Evolutionary conservation across 2,888 invertebrate species (phyloP).

Genomic region (Mechanitis mazaeus): DNA sequence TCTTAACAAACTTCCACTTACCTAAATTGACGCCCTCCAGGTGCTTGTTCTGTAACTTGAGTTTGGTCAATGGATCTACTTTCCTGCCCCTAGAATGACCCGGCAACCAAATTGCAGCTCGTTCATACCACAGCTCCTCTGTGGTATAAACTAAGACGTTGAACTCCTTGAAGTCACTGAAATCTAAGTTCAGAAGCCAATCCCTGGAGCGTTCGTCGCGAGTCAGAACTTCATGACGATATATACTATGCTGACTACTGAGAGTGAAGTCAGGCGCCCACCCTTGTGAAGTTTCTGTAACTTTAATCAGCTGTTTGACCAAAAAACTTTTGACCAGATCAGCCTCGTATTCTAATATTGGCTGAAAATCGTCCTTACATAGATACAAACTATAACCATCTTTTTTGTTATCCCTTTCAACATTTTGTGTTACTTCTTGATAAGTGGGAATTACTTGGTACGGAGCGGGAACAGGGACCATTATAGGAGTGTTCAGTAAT

Average conservation of each 20-base stretch:
- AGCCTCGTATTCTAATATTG: conserved; percentile 45
- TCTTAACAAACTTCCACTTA: conserved; percentile 66
- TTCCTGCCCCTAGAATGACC: conserved; percentile 53
- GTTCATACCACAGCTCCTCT: conserved; percentile 65
- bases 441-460: conserved; percentile 18
- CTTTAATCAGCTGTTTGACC: conserved; percentile 47
- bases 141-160: conserved; percentile 58
- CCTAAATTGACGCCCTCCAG: conserved; percentile 49
- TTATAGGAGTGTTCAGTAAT: conserved; percentile 27
- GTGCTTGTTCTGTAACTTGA: conserved; percentile 56
- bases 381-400: conserved; percentile 47
- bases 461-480: conserved; percentile 32
- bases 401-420: conserved; percentile 17
- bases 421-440: conserved; percentile 3
- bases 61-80: conserved; percentile 55
- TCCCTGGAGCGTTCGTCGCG: conserved; percentile 48
- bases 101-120: conserved; percentile 66
- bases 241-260: conserved; percentile 51
- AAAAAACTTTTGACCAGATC: conserved; percentile 49
- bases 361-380: conserved; percentile 60
- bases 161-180: conserved; percentile 46
- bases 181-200: conserved; percentile 58
- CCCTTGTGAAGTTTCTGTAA: conserved; percentile 40
- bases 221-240: conserved; percentile 54
- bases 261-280: conserved; percentile 58